Conservation (phyloP, 2,888 invertebrate species). For the Hydroisotoma schaefferi region DNA sequence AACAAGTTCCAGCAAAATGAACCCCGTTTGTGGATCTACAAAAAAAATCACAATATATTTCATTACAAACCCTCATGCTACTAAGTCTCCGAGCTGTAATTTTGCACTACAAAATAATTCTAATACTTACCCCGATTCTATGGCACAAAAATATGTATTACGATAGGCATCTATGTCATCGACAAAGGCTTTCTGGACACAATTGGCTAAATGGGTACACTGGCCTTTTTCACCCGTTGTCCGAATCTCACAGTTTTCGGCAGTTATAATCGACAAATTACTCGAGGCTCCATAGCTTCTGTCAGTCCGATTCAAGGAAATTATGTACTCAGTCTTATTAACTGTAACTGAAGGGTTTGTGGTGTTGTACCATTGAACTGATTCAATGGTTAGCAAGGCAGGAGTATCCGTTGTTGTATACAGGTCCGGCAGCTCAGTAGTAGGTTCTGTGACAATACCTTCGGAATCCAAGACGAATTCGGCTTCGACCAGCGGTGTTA, state of each 20-base stretch:
- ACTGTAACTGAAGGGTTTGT: no score
- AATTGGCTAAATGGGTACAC: slow-evolving; percentile 44
- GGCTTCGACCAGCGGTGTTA: not conserved
- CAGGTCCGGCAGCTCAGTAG: no score
- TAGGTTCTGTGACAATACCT: no score
- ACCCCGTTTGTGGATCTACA: slow-evolving; percentile 4
- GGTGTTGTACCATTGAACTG: no score
- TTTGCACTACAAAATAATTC: not conserved
- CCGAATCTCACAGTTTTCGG: not conserved
- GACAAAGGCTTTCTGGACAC: slow-evolving; percentile 38
- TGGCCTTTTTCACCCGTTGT: slow-evolving; percentile 17
- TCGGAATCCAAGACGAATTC: not conserved
- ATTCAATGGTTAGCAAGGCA: no score
- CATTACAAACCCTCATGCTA: not conserved
- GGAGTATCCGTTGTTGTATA: no score
- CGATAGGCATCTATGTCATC: slow-evolving; percentile 29
- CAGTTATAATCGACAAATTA: no score
- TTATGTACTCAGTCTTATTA: no score
- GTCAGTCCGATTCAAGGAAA: no score
- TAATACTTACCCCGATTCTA: slow-evolving; percentile 2
- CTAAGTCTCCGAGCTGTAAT: slow-evolving; percentile 7
- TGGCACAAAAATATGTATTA: slow-evolving; percentile 37
- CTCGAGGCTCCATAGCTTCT: no score
- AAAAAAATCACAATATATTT: slow-evolving; percentile 1
- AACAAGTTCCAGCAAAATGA: slow-evolving; percentile 22